A percentile compares a stretch with the other conserved stretches of the same genome.
Evolutionary conservation across 2,888 invertebrate genomes (phyloP).

Genomic region (Scaptomyza tumidula): DNA sequence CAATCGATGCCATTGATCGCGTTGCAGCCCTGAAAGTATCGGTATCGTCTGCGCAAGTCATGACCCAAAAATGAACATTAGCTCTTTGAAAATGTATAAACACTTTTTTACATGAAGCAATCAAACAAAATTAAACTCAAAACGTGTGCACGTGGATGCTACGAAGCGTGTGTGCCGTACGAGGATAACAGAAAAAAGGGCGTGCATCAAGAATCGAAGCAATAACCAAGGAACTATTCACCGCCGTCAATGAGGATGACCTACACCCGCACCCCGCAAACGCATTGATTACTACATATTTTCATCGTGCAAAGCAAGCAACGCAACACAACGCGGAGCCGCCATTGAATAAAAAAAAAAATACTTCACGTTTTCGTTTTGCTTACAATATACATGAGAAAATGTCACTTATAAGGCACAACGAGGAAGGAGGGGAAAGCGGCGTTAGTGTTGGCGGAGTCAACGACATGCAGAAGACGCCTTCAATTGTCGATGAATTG

Average conservation of each 20-base stretch:
- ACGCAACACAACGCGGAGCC: conserved; percentile 29
- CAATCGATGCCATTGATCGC: conserved; percentile 5
- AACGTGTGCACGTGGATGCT: conserved; percentile 62
- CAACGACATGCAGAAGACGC: conserved; percentile 14
- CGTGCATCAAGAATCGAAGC: conserved; percentile 19
- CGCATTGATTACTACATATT: conserved; percentile 64
- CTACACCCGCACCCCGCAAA: conserved; percentile 47
- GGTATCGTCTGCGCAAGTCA: conserved; percentile 54
- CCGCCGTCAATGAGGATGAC: conserved; percentile 45
- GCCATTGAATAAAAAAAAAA: conserved; percentile 41
- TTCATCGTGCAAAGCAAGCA: conserved; percentile 45
- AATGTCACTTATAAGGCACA: conserved; percentile 35
- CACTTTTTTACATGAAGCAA: conserved; percentile 63
- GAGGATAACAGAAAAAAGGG: conserved; percentile 16
- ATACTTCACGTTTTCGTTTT: conserved; percentile 13
- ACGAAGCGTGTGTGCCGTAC: conserved; percentile 46
- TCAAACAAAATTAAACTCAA: conserved; percentile 58
- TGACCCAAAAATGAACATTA: conserved; percentile 54
- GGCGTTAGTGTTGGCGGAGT: neutral
- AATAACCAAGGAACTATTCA: conserved; percentile 26
- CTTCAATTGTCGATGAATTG: conserved; percentile 59
- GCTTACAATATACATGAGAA: conserved; percentile 14
- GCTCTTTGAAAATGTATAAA: conserved; percentile 62
- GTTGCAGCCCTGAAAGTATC: conserved; percentile 40
- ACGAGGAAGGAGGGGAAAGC: conserved; percentile 2